Evolutionary conservation across 1,140 invertebrate species (phyloP).

Genomic region (Reticulitermes speratus): DNA sequence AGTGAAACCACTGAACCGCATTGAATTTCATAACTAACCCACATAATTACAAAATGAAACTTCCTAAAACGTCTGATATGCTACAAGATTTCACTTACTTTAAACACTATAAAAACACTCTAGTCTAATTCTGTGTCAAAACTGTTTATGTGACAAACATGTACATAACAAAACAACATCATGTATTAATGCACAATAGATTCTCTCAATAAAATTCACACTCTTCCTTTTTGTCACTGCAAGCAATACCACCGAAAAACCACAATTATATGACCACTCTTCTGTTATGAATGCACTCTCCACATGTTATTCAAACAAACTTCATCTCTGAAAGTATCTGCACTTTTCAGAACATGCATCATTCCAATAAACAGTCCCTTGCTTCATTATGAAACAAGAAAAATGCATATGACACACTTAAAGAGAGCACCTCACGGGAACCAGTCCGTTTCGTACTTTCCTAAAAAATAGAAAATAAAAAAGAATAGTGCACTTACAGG

Average conservation of each 20-base stretch:
- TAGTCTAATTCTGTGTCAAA: not conserved
- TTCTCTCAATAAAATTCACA: not conserved
- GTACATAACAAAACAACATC: not conserved
- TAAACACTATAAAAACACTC: too few relatives aligned
- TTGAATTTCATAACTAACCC: too few relatives aligned
- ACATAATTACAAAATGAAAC: too few relatives aligned
- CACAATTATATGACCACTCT: not conserved
- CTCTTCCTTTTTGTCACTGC: not conserved
- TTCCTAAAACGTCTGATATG: too few relatives aligned
- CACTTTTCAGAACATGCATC: not conserved
- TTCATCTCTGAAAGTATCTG: not conserved
- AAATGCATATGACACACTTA: not conserved
- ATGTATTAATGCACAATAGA: not conserved
- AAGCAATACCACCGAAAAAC: not conserved
- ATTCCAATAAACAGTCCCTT: not conserved
- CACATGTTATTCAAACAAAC: not conserved
- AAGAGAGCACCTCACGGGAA: conserved; percentile 6
- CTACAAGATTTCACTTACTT: too few relatives aligned
- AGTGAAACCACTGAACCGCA: too few relatives aligned
- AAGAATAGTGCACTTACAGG: not conserved
- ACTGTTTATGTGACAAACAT: not conserved
- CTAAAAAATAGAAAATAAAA: not conserved
- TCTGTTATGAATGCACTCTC: not conserved
- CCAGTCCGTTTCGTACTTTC: conserved; percentile 6
- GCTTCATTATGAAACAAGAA: not conserved